Base-by-base conservation (phyloP, 2,888 invertebrate genomes). In the Lasioglossum figueresi region DNA sequence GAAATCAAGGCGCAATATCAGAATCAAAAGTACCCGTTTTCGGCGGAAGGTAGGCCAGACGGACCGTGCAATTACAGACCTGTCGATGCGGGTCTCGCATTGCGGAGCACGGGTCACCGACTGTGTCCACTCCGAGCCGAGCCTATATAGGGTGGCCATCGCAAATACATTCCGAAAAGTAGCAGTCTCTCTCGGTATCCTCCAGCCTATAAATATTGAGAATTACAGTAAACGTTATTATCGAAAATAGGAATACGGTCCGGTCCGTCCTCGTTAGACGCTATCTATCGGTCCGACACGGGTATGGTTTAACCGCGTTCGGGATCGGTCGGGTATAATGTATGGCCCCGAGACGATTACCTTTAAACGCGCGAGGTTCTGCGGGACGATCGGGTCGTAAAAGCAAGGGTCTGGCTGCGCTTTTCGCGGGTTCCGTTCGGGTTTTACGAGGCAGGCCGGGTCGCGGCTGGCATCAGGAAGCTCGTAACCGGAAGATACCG, bases 401-500 rank as follows among this genome's bases (percentile, higher is more conserved):
- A 88, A 83, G 86, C 77, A 52, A 52, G 48, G 34, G 12, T 12
- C 70, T 4, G 43, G 31, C 43, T 66, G 31, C 34, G 74, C 63
- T 80, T 79, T 76, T 77, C 71, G 73, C 37, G 43, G 37, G 40
- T 16, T 10, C 84, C 80, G 81, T 89, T 82, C 52, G 70, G 75
- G 68, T 85, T 90, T 89, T 91, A 90, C 87, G 91, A 91, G 76
- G 76, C 86, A 48, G 75, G 43, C 66, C 68, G 76, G 74, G 56
- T 52, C 72, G 45, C 72, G 71, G 66, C 63, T 74, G 73, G 81
- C 81, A 82, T 86, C 84, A 63, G 88, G 86, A 88, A 89, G 76
- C 88, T 89, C 89, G 89, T 89, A 89, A 88, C 85, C 88, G 90
- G 88, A 90, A 89, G 88, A 80, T 83, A 84, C 68, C 73, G 78